Conservation (phyloP, 2,113 vertebrate species). For the Notothenia coriiceps region DNA sequence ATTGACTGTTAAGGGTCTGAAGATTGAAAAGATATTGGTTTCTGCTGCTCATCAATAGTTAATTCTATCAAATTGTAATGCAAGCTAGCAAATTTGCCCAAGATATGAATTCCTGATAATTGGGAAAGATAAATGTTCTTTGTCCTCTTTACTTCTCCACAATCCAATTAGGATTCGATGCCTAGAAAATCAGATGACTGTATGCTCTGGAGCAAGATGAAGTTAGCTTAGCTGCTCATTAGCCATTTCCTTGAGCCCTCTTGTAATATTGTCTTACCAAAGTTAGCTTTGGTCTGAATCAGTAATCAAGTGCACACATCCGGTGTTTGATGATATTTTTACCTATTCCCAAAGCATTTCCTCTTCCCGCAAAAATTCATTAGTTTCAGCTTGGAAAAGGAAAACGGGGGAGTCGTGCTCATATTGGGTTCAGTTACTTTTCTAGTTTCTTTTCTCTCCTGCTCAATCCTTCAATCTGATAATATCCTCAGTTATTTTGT, state of each 20-base stretch:
- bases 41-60: slow-evolving; percentile 72
- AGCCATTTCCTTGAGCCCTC: slow-evolving; percentile 75
- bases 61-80: slow-evolving; percentile 67
- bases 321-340: slow-evolving; percentile 77
- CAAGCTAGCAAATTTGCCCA: slow-evolving; percentile 72
- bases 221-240: slow-evolving; percentile 78
- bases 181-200: slow-evolving; percentile 65
- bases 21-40: slow-evolving; percentile 50
- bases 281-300: slow-evolving; percentile 77
- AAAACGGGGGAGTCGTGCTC: slow-evolving; percentile 52
- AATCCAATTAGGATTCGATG: slow-evolving; percentile 75
- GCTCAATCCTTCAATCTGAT: slow-evolving; percentile 54
- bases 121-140: slow-evolving; percentile 70
- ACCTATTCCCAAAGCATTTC: slow-evolving; percentile 77
- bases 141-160: slow-evolving; percentile 67
- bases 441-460: slow-evolving; percentile 37
- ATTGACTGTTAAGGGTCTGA: slow-evolving; percentile 15
- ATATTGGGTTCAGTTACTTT: slow-evolving; percentile 50
- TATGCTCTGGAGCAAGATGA: slow-evolving; percentile 64
- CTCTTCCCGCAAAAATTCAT: slow-evolving; percentile 65
- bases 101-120: slow-evolving; percentile 72
- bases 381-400: slow-evolving; percentile 60
- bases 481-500: slow-evolving; percentile 40
- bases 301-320: slow-evolving; percentile 78
- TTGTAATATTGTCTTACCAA: slow-evolving; percentile 77